Evolutionary conservation across 2,797 vertebrate genomes (phyloP), one percentile per base, ranked within the genome.

Genomic region (Cossypha heuglini): DNA sequence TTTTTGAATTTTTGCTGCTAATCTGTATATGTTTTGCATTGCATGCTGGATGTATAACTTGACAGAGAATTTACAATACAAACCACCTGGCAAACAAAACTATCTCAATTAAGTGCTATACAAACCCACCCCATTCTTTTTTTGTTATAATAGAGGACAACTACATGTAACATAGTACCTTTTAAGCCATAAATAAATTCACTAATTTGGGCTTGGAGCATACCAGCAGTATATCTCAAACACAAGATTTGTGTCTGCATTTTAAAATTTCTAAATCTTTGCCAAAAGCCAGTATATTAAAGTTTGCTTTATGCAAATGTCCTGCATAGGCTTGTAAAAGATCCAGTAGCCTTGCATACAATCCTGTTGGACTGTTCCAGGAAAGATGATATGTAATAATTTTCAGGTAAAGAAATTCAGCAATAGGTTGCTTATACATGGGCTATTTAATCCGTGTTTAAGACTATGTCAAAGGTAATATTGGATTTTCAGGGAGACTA

Each of bases 71-170:
- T 93, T 93, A 79, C 92, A 96, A 96, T 57, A 88, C 69, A 93
- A 95, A 73, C 93, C 96, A 95, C 77, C 94, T 97, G 95, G 93
- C 82, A 96, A 95, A 95, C 83, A 96, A 95, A 93, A 88, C 45
- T 55, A 38, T 66, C 68, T 73, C 67, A 43, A 79, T 84, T 91
- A 67, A 92, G 88, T 74, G 31, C 57, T 87, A 49, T 71, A 40
- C 79, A 77, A 94, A 92, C 15, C 78, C 51, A 52, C 16, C 10
- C 14, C 16, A 46, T 11, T 64, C 66, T 59, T 72, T 94, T 79
- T 75, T 71, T 82, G 17, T 63, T 87, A 16, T 28, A 71, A 68
- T 9, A 86, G 51, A 71, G 42, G 43, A 81, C 42, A 80, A 51
- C 31, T 86, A 37, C 20, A 33, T 19, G 28, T 67, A 71, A 82